Evolutionary conservation across 2,113 vertebrate species (phyloP).

Genomic region (Centropus unirufus): DNA sequence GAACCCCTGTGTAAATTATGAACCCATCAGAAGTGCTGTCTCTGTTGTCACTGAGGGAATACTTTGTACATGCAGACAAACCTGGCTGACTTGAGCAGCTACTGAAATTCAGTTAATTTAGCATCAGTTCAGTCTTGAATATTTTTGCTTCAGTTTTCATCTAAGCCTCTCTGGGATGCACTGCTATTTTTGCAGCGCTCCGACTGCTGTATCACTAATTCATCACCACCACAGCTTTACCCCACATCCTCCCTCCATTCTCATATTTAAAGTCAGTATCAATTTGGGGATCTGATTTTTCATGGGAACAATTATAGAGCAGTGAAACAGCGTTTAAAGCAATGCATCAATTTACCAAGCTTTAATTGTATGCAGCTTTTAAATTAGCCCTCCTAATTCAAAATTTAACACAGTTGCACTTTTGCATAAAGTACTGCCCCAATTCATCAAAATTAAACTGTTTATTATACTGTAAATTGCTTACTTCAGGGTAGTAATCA

Average conservation of each 20-base stretch:
- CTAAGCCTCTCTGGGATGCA: background rate
- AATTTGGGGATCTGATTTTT: slow-evolving; percentile 33
- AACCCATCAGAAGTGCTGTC: background rate
- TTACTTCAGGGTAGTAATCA: slow-evolving; percentile 92
- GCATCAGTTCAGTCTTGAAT: background rate
- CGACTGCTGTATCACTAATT: slow-evolving; percentile 1
- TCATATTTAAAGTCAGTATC: slow-evolving; percentile 17
- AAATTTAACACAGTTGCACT: slow-evolving; percentile 41
- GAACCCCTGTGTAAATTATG: background rate
- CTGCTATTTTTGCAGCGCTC: slow-evolving; percentile 21
- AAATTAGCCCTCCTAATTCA: slow-evolving; percentile 47
- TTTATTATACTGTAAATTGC: slow-evolving; percentile 39
- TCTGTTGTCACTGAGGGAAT: background rate
- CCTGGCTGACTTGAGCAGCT: background rate
- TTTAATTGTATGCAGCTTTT: slow-evolving; percentile 42
- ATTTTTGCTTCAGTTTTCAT: slow-evolving; percentile 1
- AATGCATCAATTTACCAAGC: slow-evolving; percentile 8
- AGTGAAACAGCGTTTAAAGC: slow-evolving; percentile 26
- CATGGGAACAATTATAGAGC: background rate
- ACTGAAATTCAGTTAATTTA: slow-evolving; percentile 16
- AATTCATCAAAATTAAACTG: slow-evolving; percentile 52
- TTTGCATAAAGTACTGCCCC: slow-evolving; percentile 21
- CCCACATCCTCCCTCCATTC: background rate
- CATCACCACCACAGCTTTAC: background rate
- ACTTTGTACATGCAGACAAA: background rate